Percentiles rank a stretch among this genome's conserved stretches.
Conservation (phyloP, 2,797 vertebrate species). For the Sebastes vulpes region DNA sequence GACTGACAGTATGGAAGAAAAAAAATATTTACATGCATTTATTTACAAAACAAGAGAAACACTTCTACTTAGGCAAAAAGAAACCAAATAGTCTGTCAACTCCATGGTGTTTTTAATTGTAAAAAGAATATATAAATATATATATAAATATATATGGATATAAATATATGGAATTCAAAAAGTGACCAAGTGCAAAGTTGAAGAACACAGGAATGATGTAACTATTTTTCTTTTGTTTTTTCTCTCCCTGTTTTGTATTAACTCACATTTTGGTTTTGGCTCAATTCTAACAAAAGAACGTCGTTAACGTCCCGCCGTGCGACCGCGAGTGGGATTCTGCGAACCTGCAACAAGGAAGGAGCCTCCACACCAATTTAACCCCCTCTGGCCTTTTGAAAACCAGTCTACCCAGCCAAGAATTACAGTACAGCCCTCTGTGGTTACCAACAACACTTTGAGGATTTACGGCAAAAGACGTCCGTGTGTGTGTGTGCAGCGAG, state of each 20-base stretch:
- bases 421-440: constrained; percentile 43
- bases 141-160: constrained; percentile 86
- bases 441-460: constrained; percentile 29
- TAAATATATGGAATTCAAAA: constrained; percentile 88
- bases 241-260: constrained; percentile 64
- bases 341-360: constrained; percentile 8
- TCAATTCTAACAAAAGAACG: constrained; percentile 20
- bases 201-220: constrained; percentile 81
- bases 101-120: constrained; percentile 89
- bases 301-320: not conserved
- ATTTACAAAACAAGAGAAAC: constrained; percentile 81
- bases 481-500: not conserved
- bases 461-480: constrained; percentile 44
- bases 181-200: constrained; percentile 82
- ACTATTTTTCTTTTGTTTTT: constrained; percentile 57
- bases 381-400: constrained; percentile 41
- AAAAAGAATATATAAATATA: constrained; percentile 88
- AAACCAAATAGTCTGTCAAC: constrained; percentile 89
- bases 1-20: constrained; percentile 62
- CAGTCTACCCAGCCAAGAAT: constrained; percentile 73
- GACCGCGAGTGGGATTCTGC: not conserved
- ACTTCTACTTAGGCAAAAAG: constrained; percentile 84
- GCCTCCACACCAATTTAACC: constrained; percentile 3
- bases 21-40: constrained; percentile 86
- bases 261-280: constrained; percentile 61